phyloP scores from a whole-genome alignment of 2,888 invertebrate genomes.

The Incurvaria masculella region DNA sequence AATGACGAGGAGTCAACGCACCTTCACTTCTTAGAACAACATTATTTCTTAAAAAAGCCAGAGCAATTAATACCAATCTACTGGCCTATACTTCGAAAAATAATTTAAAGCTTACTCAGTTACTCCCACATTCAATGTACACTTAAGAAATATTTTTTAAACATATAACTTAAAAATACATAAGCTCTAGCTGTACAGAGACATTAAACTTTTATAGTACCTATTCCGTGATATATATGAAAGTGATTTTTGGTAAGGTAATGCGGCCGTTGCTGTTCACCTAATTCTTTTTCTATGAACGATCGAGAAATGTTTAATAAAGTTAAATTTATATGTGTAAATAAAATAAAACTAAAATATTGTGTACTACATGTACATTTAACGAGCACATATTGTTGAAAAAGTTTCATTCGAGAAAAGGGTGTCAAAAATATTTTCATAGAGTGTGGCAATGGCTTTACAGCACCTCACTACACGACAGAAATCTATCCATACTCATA shows the following conservation, averaged over 20 bases:
- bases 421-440: too few relatives aligned
- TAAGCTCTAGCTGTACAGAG: too few relatives aligned
- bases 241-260: background rate
- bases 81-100: slow-evolving; percentile 35
- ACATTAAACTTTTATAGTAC: too few relatives aligned
- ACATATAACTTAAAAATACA: background rate
- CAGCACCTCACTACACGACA: too few relatives aligned
- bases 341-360: too few relatives aligned
- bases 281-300: background rate
- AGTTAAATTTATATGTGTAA: too few relatives aligned
- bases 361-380: too few relatives aligned
- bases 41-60: slow-evolving; percentile 29
- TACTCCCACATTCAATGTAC: slow-evolving; percentile 22
- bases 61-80: slow-evolving; percentile 15
- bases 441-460: too few relatives aligned
- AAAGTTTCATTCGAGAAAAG: too few relatives aligned
- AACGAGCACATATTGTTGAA: too few relatives aligned
- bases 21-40: slow-evolving; percentile 27
- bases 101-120: slow-evolving; percentile 53
- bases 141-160: background rate
- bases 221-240: background rate
- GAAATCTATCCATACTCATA: too few relatives aligned
- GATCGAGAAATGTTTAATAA: too few relatives aligned
- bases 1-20: slow-evolving; percentile 46
- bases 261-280: background rate